A percentile compares a stretch with the other conserved stretches of the same genome.
phyloP scores from a whole-genome alignment of 2,888 invertebrate genomes.

The Belgica antarctica region DNA sequence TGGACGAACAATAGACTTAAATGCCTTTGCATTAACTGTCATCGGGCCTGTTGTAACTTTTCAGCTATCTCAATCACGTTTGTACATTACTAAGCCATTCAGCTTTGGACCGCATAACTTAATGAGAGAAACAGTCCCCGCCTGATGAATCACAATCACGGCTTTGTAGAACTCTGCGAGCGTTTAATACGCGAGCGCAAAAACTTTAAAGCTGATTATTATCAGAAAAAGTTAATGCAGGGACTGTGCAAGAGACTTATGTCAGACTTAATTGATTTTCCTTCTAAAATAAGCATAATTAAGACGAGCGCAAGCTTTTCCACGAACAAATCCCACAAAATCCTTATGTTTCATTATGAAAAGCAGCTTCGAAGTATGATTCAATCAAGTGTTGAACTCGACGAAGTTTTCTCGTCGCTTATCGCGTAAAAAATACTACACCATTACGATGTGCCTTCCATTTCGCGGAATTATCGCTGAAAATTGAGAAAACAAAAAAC shows the following conservation, averaged over 20 bases:
- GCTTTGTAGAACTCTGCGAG: neutral
- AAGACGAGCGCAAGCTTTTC: too few relatives aligned
- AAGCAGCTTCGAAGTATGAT: neutral
- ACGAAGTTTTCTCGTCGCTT: slow-evolving; percentile 13
- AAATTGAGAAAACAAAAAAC: neutral
- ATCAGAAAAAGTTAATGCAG: slow-evolving; percentile 8
- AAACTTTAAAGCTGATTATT: slow-evolving; percentile 23
- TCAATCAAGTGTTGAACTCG: neutral
- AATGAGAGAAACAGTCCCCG: neutral
- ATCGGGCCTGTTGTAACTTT: too few relatives aligned
- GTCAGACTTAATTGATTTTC: too few relatives aligned
- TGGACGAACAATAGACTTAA: neutral
- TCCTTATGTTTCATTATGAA: too few relatives aligned
- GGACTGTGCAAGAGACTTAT: too few relatives aligned
- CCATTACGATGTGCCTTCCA: neutral
- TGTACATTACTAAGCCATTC: too few relatives aligned
- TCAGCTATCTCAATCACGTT: too few relatives aligned
- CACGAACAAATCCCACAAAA: slow-evolving; percentile 9
- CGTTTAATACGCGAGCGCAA: neutral
- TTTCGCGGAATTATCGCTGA: slow-evolving; percentile 1
- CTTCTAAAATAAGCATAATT: too few relatives aligned
- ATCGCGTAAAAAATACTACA: neutral
- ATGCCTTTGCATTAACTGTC: neutral
- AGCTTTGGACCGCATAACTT: too few relatives aligned
- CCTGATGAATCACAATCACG: slow-evolving; percentile 1